Percentiles rank a stretch among this genome's conserved stretches.
phyloP scores from a whole-genome alignment of 2,888 invertebrate species.

The Dascillus cervinus region DNA sequence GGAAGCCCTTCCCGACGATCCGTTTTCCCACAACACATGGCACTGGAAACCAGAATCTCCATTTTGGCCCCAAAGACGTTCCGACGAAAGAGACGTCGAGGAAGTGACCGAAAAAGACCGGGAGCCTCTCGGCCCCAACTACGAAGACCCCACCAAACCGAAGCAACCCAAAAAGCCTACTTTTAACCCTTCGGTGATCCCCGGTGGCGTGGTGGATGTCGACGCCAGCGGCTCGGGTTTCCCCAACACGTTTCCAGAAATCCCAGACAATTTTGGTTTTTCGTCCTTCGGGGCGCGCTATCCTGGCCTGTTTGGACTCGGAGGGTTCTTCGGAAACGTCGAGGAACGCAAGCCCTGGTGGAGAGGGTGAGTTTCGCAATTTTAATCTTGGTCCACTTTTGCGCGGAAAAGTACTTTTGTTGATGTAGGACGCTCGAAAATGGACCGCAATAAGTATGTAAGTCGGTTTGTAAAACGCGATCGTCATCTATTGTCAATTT shows the following conservation, averaged over 20 bases:
- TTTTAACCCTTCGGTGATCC: conserved; percentile 20
- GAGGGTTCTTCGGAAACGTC: conserved; percentile 29
- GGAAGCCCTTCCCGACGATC: conserved; percentile 3
- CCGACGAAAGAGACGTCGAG: conserved; percentile 8
- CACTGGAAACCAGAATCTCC: conserved; percentile 7
- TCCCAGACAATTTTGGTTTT: conserved; percentile 23
- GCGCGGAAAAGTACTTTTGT: no score
- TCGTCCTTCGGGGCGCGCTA: conserved; percentile 12
- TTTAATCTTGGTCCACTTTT: no score
- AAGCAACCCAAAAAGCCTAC: conserved; percentile 26
- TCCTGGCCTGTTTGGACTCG: conserved; percentile 25
- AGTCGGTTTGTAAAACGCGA: no score
- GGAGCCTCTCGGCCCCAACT: conserved; percentile 34
- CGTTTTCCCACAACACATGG: conserved; percentile 6
- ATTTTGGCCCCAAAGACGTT: conserved; percentile 5
- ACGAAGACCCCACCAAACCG: conserved; percentile 27
- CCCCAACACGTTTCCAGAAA: conserved; percentile 8
- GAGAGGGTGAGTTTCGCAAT: conserved; percentile 48
- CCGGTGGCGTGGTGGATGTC: conserved; percentile 32
- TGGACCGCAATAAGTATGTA: no score
- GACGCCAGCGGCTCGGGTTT: conserved; percentile 21
- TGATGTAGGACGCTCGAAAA: no score
- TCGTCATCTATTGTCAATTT: no score
- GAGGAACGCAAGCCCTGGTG: conserved; percentile 39
- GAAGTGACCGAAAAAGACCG: conserved; percentile 23